These are phyloP conservation scores for Dryocosmus kuriphilus DNA, from an alignment of 2,888 invertebrate species.

Conservation along the genomic window DNA sequence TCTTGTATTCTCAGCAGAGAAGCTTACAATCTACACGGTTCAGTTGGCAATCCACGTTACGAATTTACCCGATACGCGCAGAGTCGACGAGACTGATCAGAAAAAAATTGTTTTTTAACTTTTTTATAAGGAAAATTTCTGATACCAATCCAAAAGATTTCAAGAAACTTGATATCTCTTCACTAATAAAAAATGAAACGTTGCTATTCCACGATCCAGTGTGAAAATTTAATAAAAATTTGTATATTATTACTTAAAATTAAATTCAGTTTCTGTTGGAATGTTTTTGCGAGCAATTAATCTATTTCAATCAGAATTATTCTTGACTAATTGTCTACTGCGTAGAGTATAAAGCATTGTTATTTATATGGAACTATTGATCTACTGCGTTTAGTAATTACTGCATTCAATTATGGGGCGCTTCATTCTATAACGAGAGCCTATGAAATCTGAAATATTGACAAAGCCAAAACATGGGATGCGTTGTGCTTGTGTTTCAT, in stretches of 20 bases:
- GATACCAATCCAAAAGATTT: background rate
- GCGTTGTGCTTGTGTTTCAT: constrained; percentile 1
- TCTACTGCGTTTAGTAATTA: background rate
- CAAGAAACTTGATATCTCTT: background rate
- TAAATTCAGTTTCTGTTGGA: background rate
- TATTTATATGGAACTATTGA: background rate
- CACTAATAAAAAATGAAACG: constrained; percentile 4
- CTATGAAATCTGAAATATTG: background rate
- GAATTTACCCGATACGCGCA: background rate
- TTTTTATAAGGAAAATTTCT: background rate
- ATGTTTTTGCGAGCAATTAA: background rate
- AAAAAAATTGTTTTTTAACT: background rate
- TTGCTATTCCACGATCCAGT: background rate
- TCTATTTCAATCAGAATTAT: background rate
- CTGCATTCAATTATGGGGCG: background rate
- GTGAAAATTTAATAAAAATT: background rate
- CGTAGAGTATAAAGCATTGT: background rate
- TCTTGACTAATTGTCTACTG: background rate
- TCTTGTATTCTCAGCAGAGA: constrained; percentile 24
- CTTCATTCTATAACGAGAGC: background rate
- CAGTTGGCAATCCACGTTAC: background rate
- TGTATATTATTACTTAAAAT: background rate
- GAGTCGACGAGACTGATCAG: constrained; percentile 5
- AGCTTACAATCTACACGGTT: constrained; percentile 21
- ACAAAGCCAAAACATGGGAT: constrained; percentile 7